Percentiles rank a stretch among this genome's conserved stretches.
These are phyloP conservation scores for Sphaerophoria rueppellii DNA, from an alignment of 2,888 invertebrate species.

Conservation along the genomic window DNA sequence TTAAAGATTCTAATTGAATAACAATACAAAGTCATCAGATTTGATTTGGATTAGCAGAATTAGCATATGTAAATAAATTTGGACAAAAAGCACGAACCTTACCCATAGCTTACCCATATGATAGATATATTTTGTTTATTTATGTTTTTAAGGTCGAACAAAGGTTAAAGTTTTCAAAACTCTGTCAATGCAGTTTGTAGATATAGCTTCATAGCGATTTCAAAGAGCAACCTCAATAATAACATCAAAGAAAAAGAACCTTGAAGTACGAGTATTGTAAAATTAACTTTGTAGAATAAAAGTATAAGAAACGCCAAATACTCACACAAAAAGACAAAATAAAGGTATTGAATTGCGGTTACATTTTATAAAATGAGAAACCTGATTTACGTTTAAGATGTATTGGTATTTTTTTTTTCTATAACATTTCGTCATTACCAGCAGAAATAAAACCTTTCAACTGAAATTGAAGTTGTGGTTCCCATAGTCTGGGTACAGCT, in stretches of 20 bases:
- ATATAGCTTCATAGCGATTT: neutral
- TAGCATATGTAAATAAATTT: conserved; percentile 13
- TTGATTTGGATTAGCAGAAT: neutral
- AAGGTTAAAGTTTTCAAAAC: conserved; percentile 34
- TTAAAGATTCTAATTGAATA: neutral
- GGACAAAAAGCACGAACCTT: neutral
- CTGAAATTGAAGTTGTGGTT: conserved; percentile 44
- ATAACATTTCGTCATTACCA: conserved; percentile 42
- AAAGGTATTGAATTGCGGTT: conserved; percentile 40
- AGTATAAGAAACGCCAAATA: conserved; percentile 29
- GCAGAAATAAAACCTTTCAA: conserved; percentile 28
- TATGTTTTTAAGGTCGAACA: conserved; percentile 18
- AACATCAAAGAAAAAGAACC: conserved; percentile 24
- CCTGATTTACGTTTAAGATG: conserved; percentile 43
- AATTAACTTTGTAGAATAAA: conserved; percentile 35
- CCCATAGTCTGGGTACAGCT: conserved; percentile 3
- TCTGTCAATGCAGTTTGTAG: conserved; percentile 6
- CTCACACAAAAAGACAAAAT: conserved; percentile 32
- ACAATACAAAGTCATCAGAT: neutral
- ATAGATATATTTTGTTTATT: neutral
- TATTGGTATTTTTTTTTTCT: conserved; percentile 35
- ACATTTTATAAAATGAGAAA: conserved; percentile 37
- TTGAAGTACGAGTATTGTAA: conserved; percentile 36
- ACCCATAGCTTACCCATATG: too few species aligned
- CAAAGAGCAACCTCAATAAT: conserved; percentile 32